Evolutionary conservation across 2,797 vertebrate genomes (phyloP).

Genomic region (Dromococcyx pavoninus): DNA sequence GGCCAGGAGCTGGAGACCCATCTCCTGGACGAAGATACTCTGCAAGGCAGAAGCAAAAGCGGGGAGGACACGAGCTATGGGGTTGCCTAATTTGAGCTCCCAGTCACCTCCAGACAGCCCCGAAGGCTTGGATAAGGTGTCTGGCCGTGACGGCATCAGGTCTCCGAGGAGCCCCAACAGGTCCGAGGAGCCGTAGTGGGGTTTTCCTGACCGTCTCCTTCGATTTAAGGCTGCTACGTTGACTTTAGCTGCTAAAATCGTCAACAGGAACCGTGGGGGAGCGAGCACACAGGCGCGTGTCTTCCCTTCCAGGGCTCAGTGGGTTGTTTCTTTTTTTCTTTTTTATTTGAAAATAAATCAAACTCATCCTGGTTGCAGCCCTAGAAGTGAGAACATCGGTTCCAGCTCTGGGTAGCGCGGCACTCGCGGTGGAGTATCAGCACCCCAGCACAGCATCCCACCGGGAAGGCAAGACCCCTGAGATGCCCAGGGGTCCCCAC

Average conservation of each 20-base stretch:
- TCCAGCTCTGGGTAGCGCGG: too few relatives aligned
- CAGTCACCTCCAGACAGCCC: background rate
- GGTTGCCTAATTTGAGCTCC: background rate
- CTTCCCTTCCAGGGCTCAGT: background rate
- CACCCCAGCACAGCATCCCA: background rate
- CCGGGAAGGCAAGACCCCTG: background rate
- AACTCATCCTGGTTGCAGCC: rapidly evolving
- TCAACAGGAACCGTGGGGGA: background rate
- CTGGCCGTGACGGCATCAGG: rapidly evolving
- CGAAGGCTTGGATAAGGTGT: too few relatives aligned
- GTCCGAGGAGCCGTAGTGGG: rapidly evolving
- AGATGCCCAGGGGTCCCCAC: background rate
- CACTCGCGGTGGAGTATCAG: background rate
- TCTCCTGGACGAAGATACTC: background rate
- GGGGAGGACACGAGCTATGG: rapidly evolving
- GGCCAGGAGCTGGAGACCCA: background rate
- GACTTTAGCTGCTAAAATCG: background rate
- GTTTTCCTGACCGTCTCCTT: background rate
- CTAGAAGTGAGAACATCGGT: background rate
- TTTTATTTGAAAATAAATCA: background rate
- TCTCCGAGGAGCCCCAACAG: background rate
- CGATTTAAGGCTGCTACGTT: background rate
- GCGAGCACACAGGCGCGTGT: background rate
- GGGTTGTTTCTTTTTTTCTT: too few relatives aligned
- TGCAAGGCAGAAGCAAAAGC: background rate